These are phyloP conservation scores for Decapterus maruadsi DNA, from an alignment of 2,797 vertebrate species.

Conservation along the genomic window DNA sequence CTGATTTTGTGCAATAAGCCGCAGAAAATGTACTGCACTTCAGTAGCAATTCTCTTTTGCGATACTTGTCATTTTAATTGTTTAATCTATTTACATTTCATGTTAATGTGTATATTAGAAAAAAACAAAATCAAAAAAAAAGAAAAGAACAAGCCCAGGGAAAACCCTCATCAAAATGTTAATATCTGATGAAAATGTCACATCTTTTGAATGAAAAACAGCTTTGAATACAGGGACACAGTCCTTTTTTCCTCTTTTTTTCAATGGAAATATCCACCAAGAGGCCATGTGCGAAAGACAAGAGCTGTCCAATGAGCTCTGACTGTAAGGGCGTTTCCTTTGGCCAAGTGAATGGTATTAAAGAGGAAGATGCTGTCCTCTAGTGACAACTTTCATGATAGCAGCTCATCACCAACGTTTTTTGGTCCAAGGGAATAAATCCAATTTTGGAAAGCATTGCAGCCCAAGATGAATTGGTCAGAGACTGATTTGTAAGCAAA, in stretches of 20 bases:
- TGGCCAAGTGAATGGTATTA: constrained; percentile 31
- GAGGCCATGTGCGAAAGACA: not conserved
- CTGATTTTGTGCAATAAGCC: constrained; percentile 22
- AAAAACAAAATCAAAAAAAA: not conserved
- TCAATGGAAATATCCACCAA: constrained; percentile 14
- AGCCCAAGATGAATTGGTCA: constrained; percentile 3
- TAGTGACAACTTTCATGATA: constrained; percentile 63
- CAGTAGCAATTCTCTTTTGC: constrained; percentile 10
- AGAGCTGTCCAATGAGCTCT: constrained; percentile 37
- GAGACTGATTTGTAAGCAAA: constrained; percentile 18
- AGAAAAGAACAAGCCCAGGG: not conserved
- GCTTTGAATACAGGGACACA: not conserved
- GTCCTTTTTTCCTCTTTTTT: not conserved
- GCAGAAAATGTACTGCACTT: constrained; percentile 9
- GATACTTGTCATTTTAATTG: not conserved
- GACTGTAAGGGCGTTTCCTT: constrained; percentile 70
- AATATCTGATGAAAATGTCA: not conserved
- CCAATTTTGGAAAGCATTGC: constrained; percentile 18
- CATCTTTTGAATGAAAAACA: not conserved
- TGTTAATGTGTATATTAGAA: constrained; percentile 1
- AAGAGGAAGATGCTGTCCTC: constrained; percentile 74
- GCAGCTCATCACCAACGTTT: constrained; percentile 31
- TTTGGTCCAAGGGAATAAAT: constrained; percentile 10
- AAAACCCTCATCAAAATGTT: not conserved
- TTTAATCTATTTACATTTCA: not conserved